Evolutionary conservation across 2,797 vertebrate genomes (phyloP).

Genomic region (Enoplosus armatus): DNA sequence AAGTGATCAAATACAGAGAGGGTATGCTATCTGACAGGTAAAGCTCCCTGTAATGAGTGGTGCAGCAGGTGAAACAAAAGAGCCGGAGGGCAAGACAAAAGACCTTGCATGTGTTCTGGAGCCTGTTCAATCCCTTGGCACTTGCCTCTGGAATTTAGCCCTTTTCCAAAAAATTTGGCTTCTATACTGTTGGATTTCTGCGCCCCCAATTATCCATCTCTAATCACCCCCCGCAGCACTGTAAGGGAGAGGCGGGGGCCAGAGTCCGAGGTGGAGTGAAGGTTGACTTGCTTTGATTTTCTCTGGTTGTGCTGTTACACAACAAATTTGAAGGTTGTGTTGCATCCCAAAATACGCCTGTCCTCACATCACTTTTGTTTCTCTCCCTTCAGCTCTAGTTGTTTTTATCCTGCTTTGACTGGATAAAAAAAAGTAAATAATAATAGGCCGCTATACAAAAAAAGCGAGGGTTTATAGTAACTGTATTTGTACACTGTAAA

Average conservation of each 20-base stretch:
- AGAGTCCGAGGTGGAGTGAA: constrained; percentile 30
- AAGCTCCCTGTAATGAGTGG: constrained; percentile 70
- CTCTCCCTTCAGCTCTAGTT: not conserved
- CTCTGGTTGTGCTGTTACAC: constrained; percentile 30
- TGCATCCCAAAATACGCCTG: not conserved
- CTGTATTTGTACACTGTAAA: constrained; percentile 12
- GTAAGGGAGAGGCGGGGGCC: constrained; percentile 39
- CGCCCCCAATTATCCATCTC: constrained; percentile 66
- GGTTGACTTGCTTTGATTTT: constrained; percentile 52
- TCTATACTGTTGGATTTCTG: constrained; percentile 55
- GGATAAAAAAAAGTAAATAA: not conserved
- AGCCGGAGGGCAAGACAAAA: constrained; percentile 62
- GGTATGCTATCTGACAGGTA: constrained; percentile 72
- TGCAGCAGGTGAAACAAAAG: constrained; percentile 76
- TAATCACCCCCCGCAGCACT: constrained; percentile 66
- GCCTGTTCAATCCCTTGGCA: constrained; percentile 62
- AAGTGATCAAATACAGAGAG: constrained; percentile 59
- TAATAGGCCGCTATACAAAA: not conserved
- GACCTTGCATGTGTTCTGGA: constrained; percentile 69
- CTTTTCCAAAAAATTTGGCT: constrained; percentile 43
- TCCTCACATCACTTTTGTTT: not conserved
- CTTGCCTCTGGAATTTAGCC: constrained; percentile 62
- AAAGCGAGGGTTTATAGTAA: constrained; percentile 16
- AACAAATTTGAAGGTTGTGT: constrained; percentile 42
- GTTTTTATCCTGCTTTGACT: not conserved